phyloP scores from a whole-genome alignment of 2,888 invertebrate species.

The Gymnosoma rotundatum region DNA sequence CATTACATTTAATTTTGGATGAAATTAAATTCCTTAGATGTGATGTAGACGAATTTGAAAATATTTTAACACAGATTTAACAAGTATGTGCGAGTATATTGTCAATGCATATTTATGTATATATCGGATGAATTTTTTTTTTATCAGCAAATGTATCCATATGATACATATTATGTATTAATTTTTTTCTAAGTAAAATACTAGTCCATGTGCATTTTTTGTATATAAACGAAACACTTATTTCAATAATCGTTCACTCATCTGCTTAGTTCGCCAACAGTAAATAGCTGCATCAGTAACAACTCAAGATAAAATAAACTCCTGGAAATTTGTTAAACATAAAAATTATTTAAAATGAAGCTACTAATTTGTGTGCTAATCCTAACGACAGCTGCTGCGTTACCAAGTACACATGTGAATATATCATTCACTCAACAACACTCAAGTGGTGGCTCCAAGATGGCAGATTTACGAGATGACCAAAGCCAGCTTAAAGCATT shows the following conservation, averaged over 20 bases:
- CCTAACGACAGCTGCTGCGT: constrained; percentile 74
- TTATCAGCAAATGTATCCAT: not conserved
- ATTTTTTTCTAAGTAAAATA: constrained; percentile 17
- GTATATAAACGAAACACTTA: constrained; percentile 73
- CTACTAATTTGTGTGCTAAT: constrained; percentile 70
- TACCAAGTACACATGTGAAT: constrained; percentile 78
- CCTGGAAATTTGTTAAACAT: not conserved
- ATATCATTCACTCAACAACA: constrained; percentile 77
- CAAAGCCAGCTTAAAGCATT: constrained; percentile 21
- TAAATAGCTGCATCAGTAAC: constrained; percentile 35
- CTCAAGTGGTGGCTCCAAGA: constrained; percentile 83
- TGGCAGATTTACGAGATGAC: constrained; percentile 70
- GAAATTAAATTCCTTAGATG: constrained; percentile 60
- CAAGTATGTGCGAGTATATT: constrained; percentile 35
- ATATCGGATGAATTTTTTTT: constrained; percentile 5
- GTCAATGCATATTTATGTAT: constrained; percentile 16
- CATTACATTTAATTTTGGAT: constrained; percentile 51
- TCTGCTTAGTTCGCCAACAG: constrained; percentile 72
- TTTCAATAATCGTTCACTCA: constrained; percentile 72
- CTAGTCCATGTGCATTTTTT: constrained; percentile 39
- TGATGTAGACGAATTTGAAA: constrained; percentile 44
- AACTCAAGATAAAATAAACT: constrained; percentile 40
- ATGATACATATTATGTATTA: not conserved
- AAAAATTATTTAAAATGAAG: constrained; percentile 36
- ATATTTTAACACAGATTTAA: constrained; percentile 43